Conservation (phyloP, 2,797 vertebrate genomes). For the Poecilia velifera region DNA sequence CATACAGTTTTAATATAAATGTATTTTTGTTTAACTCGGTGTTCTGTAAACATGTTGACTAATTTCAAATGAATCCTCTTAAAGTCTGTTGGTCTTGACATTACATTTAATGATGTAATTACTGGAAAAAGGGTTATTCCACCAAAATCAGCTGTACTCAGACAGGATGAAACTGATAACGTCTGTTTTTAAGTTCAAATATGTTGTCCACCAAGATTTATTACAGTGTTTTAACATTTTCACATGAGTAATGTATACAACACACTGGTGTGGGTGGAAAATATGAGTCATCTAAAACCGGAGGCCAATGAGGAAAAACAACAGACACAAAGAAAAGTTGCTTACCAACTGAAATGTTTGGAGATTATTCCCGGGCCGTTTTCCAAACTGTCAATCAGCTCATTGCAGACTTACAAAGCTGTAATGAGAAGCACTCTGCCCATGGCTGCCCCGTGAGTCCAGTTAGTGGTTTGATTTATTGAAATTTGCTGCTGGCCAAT, state of each 20-base stretch:
- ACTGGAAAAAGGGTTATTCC: no score
- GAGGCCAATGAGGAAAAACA: slow-evolving; percentile 29
- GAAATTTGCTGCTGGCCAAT: slow-evolving; percentile 70
- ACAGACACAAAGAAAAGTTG: slow-evolving; percentile 53
- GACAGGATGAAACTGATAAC: background rate
- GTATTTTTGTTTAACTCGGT: no score
- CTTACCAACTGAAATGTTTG: slow-evolving; percentile 53
- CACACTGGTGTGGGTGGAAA: background rate
- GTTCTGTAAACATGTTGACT: no score
- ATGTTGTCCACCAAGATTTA: background rate
- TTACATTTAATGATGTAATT: no score
- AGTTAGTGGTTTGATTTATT: slow-evolving; percentile 81
- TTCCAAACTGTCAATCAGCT: slow-evolving; percentile 65
- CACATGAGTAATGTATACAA: background rate
- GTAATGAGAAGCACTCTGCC: slow-evolving; percentile 70
- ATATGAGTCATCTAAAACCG: slow-evolving; percentile 24
- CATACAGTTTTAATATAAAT: no score
- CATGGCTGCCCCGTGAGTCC: slow-evolving; percentile 65
- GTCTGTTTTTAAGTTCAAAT: background rate
- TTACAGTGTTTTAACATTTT: background rate
- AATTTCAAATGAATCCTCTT: no score
- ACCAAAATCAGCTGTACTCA: no score
- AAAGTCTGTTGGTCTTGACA: no score
- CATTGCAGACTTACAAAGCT: slow-evolving; percentile 66
- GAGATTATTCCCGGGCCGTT: slow-evolving; percentile 53